A percentile compares a stretch with the other conserved stretches of the same genome.
phyloP scores from a whole-genome alignment of 2,888 invertebrate species.

The Loripinus fragilis region DNA sequence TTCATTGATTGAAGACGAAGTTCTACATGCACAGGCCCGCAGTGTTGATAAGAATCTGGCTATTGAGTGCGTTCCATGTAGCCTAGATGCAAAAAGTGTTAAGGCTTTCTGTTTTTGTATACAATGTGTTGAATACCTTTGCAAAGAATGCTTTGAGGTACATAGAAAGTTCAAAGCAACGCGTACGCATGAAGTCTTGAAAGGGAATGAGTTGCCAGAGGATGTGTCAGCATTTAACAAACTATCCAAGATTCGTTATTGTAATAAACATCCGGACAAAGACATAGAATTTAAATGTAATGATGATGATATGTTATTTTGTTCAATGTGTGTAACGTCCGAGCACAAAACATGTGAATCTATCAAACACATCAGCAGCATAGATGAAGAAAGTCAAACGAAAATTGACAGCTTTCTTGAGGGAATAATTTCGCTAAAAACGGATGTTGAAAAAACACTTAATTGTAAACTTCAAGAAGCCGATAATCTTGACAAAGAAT shows the following conservation, averaged over 20 bases:
- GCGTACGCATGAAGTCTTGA: slow-evolving; percentile 27
- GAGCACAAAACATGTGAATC: not conserved
- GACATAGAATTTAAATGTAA: not conserved
- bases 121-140: slow-evolving; percentile 40
- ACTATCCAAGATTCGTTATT: not conserved
- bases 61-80: slow-evolving; percentile 29
- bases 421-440: not conserved
- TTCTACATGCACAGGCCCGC: not conserved
- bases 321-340: not conserved
- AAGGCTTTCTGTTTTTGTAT: slow-evolving; percentile 31
- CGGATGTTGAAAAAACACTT: not conserved
- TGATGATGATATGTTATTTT: not conserved
- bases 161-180: slow-evolving; percentile 39
- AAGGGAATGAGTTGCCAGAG: slow-evolving; percentile 23
- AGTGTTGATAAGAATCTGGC: not conserved
- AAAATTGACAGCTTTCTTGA: not conserved
- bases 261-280: not conserved
- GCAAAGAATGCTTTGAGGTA: slow-evolving; percentile 28
- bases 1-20: not conserved
- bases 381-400: not conserved
- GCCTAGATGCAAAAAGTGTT: slow-evolving; percentile 19
- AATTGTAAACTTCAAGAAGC: not conserved
- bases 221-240: slow-evolving; percentile 17
- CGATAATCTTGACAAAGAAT: not conserved
- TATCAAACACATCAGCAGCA: not conserved